Base-by-base conservation (phyloP, 1,140 invertebrate genomes). In the Parapsyche elsis region DNA sequence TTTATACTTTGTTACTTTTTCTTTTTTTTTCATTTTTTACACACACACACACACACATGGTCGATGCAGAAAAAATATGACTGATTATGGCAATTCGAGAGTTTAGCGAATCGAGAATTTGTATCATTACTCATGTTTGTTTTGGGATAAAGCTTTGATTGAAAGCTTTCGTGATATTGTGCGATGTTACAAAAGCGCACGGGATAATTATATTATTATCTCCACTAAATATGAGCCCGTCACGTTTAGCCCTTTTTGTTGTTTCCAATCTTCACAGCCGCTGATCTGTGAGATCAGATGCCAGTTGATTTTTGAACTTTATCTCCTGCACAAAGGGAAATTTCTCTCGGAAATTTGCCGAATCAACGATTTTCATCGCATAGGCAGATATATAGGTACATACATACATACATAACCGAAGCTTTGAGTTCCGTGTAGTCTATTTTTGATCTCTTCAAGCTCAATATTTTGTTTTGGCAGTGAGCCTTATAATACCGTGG, bases 211-310 rank as follows among this genome's bases (percentile, higher is more conserved):
- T n/a, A n/a, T n/a, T n/a, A 61, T 61, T 19, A 61, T 61, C 57
- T 61, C 57, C 7, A 9, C 57, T 61, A 61, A 61, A 61, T 61
- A 61, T 61, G 21, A 61, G 19, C n/a, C n/a, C 9, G 57, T 19
- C 9, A 21, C 21, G 19, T 61, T 61, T 61, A 9, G 57, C 2
- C 9, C 16, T 16, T 61, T 61, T 61, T 61, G 64, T 67, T 67
- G 24, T 67, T 26, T 67, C 10, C 64, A 67, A 67, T 67, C 64
- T 67, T 23, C 10, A 67, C 24, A 26, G 23, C 26, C 24, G 64
- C 24, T 67, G 64, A 67, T 23, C 64, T 67, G 64, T 67, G 23
- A 67, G 24, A 67, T 67, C 24, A 24, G 64, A 67, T 67, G 24
- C 24, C 4, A 23, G 10, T 12, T 23, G 24, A 67, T 67, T 53